Evolutionary conservation across 2,797 vertebrate genomes (phyloP), one percentile per base, ranked within the genome.

Genomic region (Danio jaintianensis): DNA sequence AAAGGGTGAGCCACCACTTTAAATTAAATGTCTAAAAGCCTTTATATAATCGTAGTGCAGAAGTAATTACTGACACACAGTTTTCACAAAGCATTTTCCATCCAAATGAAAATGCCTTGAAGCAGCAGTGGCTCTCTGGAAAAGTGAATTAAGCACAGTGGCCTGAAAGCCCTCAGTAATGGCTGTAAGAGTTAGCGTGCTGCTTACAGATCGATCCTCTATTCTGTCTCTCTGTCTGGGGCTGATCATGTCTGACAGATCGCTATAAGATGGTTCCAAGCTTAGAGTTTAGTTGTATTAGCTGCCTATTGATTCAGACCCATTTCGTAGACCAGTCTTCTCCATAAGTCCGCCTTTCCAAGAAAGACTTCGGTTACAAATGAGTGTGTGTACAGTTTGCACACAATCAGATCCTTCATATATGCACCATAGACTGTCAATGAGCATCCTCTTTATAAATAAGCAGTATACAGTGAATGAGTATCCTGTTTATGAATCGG

Each of bases 271-370:
- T 82, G 80, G 82, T 84, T 87, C 84, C 84, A 80, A 71, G 53
- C 79, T 67, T 56, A 45, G 81, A 73, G 7, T 79, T 85, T 74
- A 74, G 79, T 80, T 79, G 76, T 70, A 81, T 81, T 80, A 82
- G 72, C 71, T 74, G 56, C 36, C 29, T 72, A 83, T 86, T 67
- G 83, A 85, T 86, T 83, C 76, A 69, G 89, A 91, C 91, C 91
- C 89, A 86, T 91, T 90, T 90, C 85, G 90, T 91, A 87, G 47
- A 42, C 40, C n/a, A 76, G 45, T 52, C 42, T 20, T 63, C 38
- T 62, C 38, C 18, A n/a, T 0, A 15, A 45, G 58, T 36, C 68
- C 68, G 47, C 29, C 76, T 62, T 69, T 48, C 29, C 55, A 22
- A 42, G 43, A 61, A 64, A 18, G 45, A 42, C n/a, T 22, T 47